phyloP scores from a whole-genome alignment of 1,140 invertebrate species.

The Anastrepha ludens region DNA sequence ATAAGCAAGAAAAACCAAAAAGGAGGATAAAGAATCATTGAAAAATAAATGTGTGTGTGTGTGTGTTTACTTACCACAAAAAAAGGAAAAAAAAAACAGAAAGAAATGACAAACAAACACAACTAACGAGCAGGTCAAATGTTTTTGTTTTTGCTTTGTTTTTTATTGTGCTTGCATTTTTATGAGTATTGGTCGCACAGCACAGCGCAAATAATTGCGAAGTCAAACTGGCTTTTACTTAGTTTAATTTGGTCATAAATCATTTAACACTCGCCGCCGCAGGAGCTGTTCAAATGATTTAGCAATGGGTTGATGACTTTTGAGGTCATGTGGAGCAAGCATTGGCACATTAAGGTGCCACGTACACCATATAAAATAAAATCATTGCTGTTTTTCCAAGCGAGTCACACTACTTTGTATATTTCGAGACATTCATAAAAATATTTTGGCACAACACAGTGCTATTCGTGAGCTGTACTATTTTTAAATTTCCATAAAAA shows the following conservation, averaged over 20 bases:
- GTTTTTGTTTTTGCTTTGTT: background rate
- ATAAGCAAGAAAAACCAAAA: background rate
- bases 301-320: background rate
- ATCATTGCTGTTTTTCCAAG: no score
- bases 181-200: background rate
- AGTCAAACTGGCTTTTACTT: conserved; percentile 9
- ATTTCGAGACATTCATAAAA: no score
- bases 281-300: background rate
- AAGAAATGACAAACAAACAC: background rate
- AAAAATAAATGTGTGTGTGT: background rate
- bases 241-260: background rate
- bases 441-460: no score
- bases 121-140: background rate
- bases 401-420: no score
- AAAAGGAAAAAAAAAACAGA: background rate
- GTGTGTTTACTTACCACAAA: background rate
- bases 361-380: no score
- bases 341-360: no score
- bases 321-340: background rate
- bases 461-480: no score
- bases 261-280: background rate
- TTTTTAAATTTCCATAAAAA: no score
- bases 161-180: background rate
- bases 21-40: no score
- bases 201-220: background rate